phyloP scores from a whole-genome alignment of 2,888 invertebrate species.

The Dilophus febrilis region DNA sequence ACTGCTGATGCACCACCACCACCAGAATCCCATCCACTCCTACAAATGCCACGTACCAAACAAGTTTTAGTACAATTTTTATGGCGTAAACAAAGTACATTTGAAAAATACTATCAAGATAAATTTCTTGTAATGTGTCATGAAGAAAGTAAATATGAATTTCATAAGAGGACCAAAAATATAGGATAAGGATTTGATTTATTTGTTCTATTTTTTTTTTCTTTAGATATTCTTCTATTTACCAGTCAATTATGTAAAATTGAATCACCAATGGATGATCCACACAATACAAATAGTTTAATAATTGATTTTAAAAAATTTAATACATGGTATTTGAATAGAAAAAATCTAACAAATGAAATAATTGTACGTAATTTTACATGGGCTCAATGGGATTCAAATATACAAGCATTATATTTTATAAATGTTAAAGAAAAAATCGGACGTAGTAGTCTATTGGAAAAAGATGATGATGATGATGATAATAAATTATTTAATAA shows the following conservation, averaged over 20 bases:
- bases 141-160: slow-evolving; percentile 47
- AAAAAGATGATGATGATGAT: slow-evolving; percentile 43
- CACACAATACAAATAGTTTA: slow-evolving; percentile 5
- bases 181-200: too few species aligned
- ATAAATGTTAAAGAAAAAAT: slow-evolving; percentile 63
- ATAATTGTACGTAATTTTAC: slow-evolving; percentile 52
- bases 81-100: slow-evolving; percentile 20
- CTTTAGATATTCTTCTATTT: slow-evolving; percentile 21
- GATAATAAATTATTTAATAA: slow-evolving; percentile 41
- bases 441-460: slow-evolving; percentile 46
- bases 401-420: slow-evolving; percentile 56
- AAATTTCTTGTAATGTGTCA: slow-evolving; percentile 59
- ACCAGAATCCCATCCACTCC: slow-evolving; percentile 20
- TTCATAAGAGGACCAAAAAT: too few species aligned
- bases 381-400: slow-evolving; percentile 77
- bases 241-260: slow-evolving; percentile 28
- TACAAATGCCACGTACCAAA: slow-evolving; percentile 40
- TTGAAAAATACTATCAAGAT: slow-evolving; percentile 32
- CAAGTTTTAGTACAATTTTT: slow-evolving; percentile 65
- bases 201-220: too few species aligned
- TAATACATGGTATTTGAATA: slow-evolving; percentile 36
- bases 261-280: slow-evolving; percentile 32
- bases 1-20: slow-evolving; percentile 23
- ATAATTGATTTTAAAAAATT: slow-evolving; percentile 17
- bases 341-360: slow-evolving; percentile 35